Conservation (phyloP, 92 coral and sea anemone species). For the Parazoanthus swiftii region DNA sequence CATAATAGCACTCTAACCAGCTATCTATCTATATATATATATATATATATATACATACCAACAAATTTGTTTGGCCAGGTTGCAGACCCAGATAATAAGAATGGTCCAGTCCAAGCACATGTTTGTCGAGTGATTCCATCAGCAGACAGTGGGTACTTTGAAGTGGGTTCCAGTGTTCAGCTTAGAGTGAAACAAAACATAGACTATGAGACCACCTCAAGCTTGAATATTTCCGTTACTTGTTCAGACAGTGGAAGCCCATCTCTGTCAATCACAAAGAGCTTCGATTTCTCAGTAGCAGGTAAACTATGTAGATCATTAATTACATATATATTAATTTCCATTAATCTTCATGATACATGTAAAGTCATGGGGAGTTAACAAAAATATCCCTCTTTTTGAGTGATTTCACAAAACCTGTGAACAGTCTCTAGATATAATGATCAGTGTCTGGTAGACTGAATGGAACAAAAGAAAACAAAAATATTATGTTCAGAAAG, state of each 20-base stretch:
- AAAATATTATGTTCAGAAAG: too few species aligned
- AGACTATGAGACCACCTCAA: conserved; percentile 63
- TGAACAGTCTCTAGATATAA: too few species aligned
- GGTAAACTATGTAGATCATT: conserved; percentile 42
- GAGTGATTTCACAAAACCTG: too few species aligned
- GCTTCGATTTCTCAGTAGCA: conserved; percentile 59
- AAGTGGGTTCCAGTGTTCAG: conserved; percentile 52
- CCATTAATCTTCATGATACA: neutral
- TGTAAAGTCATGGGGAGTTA: too few species aligned
- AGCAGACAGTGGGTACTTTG: conserved; percentile 65
- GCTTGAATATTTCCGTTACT: conserved; percentile 57
- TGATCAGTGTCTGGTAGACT: too few species aligned
- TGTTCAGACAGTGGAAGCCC: conserved; percentile 87
- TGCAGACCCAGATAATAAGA: conserved; percentile 87
- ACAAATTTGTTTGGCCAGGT: conserved; percentile 50
- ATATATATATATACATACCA: neutral
- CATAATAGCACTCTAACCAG: too few species aligned
- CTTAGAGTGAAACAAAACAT: conserved; percentile 59
- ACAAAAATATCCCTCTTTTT: neutral
- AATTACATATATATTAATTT: neutral
- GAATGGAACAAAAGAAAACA: too few species aligned
- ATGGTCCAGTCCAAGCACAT: conserved; percentile 71
- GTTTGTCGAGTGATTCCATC: conserved; percentile 57
- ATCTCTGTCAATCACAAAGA: conserved; percentile 47
- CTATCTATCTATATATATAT: too few species aligned